Evolutionary conservation across 2,888 invertebrate genomes (phyloP).

Genomic region (Chalcosyrphus nemorum): DNA sequence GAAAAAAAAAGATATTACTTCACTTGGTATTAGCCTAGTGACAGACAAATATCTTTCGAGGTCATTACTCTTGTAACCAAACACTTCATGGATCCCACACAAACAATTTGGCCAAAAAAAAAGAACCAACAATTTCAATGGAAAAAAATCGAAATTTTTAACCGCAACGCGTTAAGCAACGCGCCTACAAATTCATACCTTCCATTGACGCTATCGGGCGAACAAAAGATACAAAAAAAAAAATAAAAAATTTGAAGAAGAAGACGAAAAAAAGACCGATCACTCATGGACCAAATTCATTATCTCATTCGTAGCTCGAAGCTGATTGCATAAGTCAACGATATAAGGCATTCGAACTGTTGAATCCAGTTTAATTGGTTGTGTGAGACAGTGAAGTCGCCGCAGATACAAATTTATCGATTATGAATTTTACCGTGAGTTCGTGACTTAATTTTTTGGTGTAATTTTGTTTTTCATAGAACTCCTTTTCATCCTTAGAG

Average conservation of each 20-base stretch:
- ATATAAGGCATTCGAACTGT: slow-evolving; percentile 57
- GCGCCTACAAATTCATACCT: slow-evolving; percentile 8
- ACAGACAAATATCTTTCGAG: slow-evolving; percentile 45
- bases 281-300: slow-evolving; percentile 43
- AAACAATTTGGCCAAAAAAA: neutral
- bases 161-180: slow-evolving; percentile 31
- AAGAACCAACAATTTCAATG: neutral
- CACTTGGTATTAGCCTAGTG: slow-evolving; percentile 15
- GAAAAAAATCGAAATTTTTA: slow-evolving; percentile 26
- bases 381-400: slow-evolving; percentile 49
- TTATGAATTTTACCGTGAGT: slow-evolving; percentile 69
- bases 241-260: neutral
- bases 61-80: slow-evolving; percentile 65
- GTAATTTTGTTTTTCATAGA: neutral
- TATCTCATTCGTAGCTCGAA: slow-evolving; percentile 12
- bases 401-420: slow-evolving; percentile 36
- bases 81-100: slow-evolving; percentile 4
- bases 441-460: neutral
- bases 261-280: slow-evolving; percentile 39
- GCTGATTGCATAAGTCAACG: slow-evolving; percentile 54
- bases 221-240: slow-evolving; percentile 30
- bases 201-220: slow-evolving; percentile 8
- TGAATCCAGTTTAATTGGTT: slow-evolving; percentile 52
- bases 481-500: slow-evolving; percentile 38
- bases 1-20: slow-evolving; percentile 7